A percentile compares a stretch with the other conserved stretches of the same genome.
phyloP scores from a whole-genome alignment of 2,888 invertebrate species.

The Brachypterus glaber region DNA sequence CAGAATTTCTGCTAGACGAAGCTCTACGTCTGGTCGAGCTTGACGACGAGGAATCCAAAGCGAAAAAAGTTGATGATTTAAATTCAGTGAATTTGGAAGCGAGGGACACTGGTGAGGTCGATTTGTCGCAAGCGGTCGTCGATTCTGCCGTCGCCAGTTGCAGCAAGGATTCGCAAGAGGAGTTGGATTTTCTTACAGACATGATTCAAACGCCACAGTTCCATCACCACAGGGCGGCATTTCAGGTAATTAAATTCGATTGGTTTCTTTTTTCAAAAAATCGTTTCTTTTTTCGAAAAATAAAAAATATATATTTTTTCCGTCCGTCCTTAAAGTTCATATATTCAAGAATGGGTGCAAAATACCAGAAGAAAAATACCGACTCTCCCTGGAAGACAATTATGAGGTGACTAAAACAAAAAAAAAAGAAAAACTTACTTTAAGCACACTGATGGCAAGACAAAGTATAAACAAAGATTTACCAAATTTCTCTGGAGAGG shows the following conservation, averaged over 20 bases:
- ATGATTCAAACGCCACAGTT: conserved; percentile 58
- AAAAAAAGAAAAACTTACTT: too few species aligned
- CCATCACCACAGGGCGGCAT: conserved; percentile 55
- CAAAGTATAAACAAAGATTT: conserved; percentile 6
- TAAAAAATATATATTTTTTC: too few species aligned
- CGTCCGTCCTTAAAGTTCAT: too few species aligned
- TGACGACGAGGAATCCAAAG: conserved; percentile 43
- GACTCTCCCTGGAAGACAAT: too few species aligned
- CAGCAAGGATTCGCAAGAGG: conserved; percentile 36
- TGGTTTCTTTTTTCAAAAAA: too few species aligned
- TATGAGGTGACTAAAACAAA: too few species aligned
- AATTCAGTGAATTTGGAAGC: conserved; percentile 33
- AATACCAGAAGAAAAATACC: too few species aligned
- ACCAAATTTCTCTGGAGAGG: conserved; percentile 4
- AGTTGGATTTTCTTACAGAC: conserved; percentile 44
- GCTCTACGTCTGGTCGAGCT: conserved; percentile 65
- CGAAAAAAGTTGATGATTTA: conserved; percentile 8
- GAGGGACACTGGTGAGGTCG: conserved; percentile 20
- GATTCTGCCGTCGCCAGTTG: not conserved
- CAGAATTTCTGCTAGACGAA: conserved; percentile 61
- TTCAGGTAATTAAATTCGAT: conserved; percentile 68
- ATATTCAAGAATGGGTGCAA: too few species aligned
- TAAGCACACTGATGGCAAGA: too few species aligned
- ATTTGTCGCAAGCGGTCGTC: conserved; percentile 20
- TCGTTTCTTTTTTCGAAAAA: too few species aligned